Percentiles rank a stretch among this genome's conserved stretches.
phyloP scores from a whole-genome alignment of 2,888 invertebrate genomes.

The Stenolophus ochropezus region DNA sequence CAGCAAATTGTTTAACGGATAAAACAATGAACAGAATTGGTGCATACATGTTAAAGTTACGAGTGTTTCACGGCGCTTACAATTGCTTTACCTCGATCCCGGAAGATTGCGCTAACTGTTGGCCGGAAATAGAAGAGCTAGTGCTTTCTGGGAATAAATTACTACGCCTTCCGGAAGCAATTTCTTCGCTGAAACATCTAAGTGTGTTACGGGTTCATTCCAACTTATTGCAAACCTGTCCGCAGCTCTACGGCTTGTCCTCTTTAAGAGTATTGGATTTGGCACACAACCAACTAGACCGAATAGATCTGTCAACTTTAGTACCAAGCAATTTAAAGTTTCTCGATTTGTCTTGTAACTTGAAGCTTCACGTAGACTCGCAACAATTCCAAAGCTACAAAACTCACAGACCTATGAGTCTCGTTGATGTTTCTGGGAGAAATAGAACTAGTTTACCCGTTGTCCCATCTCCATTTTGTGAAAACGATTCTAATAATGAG shows the following conservation, averaged over 20 bases:
- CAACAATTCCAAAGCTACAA: constrained; percentile 87
- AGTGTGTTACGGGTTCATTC: constrained; percentile 88
- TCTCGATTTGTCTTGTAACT: constrained; percentile 89
- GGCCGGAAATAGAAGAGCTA: constrained; percentile 88
- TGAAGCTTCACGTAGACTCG: constrained; percentile 87
- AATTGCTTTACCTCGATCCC: constrained; percentile 85
- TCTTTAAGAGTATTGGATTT: constrained; percentile 87
- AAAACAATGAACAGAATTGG: constrained; percentile 77
- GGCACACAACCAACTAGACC: constrained; percentile 89
- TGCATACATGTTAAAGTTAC: constrained; percentile 79
- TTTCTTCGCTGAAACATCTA: constrained; percentile 82
- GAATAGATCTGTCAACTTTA: constrained; percentile 83
- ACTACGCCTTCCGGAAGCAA: constrained; percentile 83
- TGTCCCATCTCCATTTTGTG: constrained; percentile 72
- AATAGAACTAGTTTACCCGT: constrained; percentile 82
- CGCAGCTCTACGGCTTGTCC: constrained; percentile 84
- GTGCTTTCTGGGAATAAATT: constrained; percentile 89
- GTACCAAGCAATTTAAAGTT: constrained; percentile 90
- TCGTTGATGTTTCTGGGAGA: constrained; percentile 89
- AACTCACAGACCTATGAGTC: constrained; percentile 86
- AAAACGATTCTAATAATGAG: constrained; percentile 78
- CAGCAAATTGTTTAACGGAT: constrained; percentile 86
- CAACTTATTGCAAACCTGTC: constrained; percentile 84
- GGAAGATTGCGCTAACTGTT: constrained; percentile 83
- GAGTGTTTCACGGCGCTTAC: constrained; percentile 85